A percentile compares a stretch with the other conserved stretches of the same genome.
These are phyloP conservation scores for Cheilinus undulatus DNA, from an alignment of 2,113 vertebrate genomes.

Conservation along the genomic window DNA sequence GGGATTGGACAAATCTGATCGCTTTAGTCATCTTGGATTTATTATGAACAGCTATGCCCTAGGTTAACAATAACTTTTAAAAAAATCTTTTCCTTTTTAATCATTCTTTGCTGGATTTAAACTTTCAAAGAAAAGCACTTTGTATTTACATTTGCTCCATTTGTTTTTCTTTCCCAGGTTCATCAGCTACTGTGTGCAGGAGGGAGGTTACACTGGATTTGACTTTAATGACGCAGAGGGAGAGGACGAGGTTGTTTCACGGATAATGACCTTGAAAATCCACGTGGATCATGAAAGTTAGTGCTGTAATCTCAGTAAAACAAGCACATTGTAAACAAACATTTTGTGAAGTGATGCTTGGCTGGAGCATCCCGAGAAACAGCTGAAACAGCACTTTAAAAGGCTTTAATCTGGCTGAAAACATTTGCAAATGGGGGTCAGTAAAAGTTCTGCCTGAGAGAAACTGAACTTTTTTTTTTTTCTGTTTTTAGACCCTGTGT, in stretches of 20 bases:
- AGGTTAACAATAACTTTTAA: no score
- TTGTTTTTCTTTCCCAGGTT: slow-evolving; percentile 78
- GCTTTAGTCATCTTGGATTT: no score
- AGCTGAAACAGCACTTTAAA: no score
- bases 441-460: no score
- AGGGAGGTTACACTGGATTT: slow-evolving; percentile 84
- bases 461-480: background rate
- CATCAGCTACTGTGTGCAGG: slow-evolving; percentile 86
- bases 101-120: no score
- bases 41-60: no score
- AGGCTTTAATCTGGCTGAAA: no score
- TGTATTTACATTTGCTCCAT: fast-evolving
- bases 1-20: no score
- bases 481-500: slow-evolving; percentile 24
- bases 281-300: slow-evolving; percentile 70
- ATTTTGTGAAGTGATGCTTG: background rate
- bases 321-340: background rate
- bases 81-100: background rate
- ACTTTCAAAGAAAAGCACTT: no score
- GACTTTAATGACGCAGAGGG: slow-evolving; percentile 69
- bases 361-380: background rate
- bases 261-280: slow-evolving; percentile 74
- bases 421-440: no score
- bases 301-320: background rate
- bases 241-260: slow-evolving; percentile 58